Evolutionary conservation across 64 coral and sea anemone genomes (phyloP), one percentile per base, ranked within the genome.

Genomic region (Montipora sp.): DNA sequence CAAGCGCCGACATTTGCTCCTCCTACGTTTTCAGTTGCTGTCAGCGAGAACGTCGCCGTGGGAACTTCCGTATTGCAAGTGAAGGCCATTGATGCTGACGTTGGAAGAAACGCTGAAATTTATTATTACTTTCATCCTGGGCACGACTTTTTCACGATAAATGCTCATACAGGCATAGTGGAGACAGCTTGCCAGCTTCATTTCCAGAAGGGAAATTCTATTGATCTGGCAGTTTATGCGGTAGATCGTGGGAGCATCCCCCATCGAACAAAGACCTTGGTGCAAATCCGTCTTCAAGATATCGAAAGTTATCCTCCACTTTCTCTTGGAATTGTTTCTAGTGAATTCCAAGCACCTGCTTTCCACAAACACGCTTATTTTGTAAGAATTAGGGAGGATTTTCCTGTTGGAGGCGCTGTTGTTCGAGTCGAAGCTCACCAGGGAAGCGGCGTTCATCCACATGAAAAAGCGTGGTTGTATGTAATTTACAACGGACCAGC

Each of bases 361-460:
- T 96, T 99, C 79, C 78, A 82, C 47, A 93, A 80, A 36, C 71
- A 87, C 24, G 50, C 63, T 7, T 96, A 96, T 87, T 99, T 94
- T 49, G 92, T 92, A n/a, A 93, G 93, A 79, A 94, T 99, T 16
- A 87, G 94, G 15, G 92, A 99, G 36, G 98, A 99, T 92, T 88
- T 99, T 75, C 98, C 98, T 0, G 50, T 96, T 53, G 89, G 84
- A 24, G 91, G 91, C 53, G 91, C 89, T 7, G 51, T 99, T 87
- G 85, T 93, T 14, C 89, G 91, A 66, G 89, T 94, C 46, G 58
- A 78, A 70, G 91, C 92, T 7, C 75, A 47, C 45, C 48, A 57
- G 70, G 60, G 45, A 81, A 19, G 84, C 9, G 21, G 66, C 73
- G 74, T 48, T 87, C 80, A 88, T 10, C 48, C 84, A 14, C 63